Base-by-base conservation (phyloP, 35 echinoderm and acorn worm genomes). In the Heliocidaris erythrogramma region DNA sequence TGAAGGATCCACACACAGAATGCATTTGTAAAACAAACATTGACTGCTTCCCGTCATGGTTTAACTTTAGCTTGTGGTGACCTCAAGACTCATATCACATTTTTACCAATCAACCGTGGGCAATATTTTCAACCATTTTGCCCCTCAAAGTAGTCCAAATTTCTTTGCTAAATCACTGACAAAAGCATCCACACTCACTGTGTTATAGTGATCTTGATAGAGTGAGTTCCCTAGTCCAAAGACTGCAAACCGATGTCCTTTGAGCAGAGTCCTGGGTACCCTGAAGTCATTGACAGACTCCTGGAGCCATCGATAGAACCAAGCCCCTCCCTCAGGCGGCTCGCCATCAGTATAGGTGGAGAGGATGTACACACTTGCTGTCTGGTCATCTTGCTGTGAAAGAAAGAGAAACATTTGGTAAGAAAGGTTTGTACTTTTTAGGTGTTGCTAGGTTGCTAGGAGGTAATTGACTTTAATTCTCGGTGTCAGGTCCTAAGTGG, bases 141-240 rank as follows among this genome's bases (percentile, higher is more conserved):
- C 0, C 35, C 35, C 35, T 42, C 35, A 42, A 42, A 42, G 35
- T 3, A 42, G 35, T 42, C 35, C 0, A 42, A 42, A 42, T 42
- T 42, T 0, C 35, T 42, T 42, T 42, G 35, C 35, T 42, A 42
- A 42, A 42, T 42, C 35, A 42, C 35, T 42, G 35, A 42, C 35
- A 42, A 42, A 42, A 42, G 35, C 35, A 42, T 7, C 86, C 4
- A 27, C 27, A 89, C 87, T 89, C 87, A 89, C 87, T 89, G 87
- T 89, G 93, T 99, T 99, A 78, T 99, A 99, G 89, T 99, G 93
- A 60, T 96, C 95, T 61, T 97, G 95, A 86, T 99, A 99, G 12
- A 97, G 91, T 87, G 98, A 99, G 50, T 99, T 99, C 7, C 98
- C 98, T 18, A 99, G 94, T 86, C 98, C 98, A 97, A 99, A 99